A percentile compares a stretch with the other conserved stretches of the same genome.
These are phyloP conservation scores for Batillaria attramentaria DNA, from an alignment of 1,140 invertebrate species.

Conservation along the genomic window DNA sequence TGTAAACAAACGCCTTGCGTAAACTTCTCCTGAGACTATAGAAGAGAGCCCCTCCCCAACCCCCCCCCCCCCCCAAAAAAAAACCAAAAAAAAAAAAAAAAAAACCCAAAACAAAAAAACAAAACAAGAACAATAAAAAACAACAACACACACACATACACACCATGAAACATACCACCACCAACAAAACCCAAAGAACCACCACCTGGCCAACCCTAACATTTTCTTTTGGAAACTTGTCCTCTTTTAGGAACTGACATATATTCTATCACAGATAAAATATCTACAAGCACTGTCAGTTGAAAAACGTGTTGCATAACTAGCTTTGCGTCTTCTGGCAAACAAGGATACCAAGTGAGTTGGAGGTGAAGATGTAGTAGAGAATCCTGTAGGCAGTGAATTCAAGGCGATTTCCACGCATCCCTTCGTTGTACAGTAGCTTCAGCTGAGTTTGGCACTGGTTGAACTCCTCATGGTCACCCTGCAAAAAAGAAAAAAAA, in stretches of 20 bases:
- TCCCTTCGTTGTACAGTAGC: constrained; percentile 80
- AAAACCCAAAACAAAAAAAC: too few species aligned
- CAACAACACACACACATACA: not conserved
- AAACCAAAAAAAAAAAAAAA: too few species aligned
- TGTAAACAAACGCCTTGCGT: not conserved
- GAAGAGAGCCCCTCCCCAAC: too few species aligned
- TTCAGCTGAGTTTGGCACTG: constrained; percentile 98
- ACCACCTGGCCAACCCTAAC: not conserved
- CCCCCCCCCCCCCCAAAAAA: too few species aligned
- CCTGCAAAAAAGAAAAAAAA: constrained; percentile 68
- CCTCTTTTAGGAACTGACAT: not conserved
- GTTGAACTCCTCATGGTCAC: constrained; percentile 98
- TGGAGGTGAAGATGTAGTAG: constrained; percentile 98
- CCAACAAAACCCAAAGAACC: not conserved
- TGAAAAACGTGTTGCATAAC: not conserved
- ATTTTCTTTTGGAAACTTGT: not conserved
- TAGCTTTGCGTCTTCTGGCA: not conserved
- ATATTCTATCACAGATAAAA: not conserved
- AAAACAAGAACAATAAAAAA: too few species aligned
- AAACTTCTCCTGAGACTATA: too few species aligned
- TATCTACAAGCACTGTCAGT: not conserved
- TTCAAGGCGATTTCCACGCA: constrained; percentile 76
- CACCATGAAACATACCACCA: not conserved
- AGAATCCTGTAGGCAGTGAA: constrained; percentile 96
- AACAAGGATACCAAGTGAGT: constrained; percentile 87